Base-by-base conservation (phyloP, 2,888 invertebrate species). In the Stenotaenia linearis region DNA sequence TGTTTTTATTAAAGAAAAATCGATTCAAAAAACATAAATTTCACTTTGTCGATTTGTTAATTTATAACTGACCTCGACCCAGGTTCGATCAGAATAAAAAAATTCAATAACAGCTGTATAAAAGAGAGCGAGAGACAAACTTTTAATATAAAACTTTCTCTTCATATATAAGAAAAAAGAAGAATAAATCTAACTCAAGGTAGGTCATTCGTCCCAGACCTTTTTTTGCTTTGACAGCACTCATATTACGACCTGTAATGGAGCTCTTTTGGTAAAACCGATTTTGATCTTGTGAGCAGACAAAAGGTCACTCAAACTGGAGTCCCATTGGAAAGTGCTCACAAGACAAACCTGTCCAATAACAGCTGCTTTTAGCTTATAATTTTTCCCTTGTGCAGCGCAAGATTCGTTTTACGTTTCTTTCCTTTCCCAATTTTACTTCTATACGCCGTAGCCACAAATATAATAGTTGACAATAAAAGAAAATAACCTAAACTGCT, bases 291-390 rank as follows among this genome's bases (percentile, higher is more conserved):
- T 69, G 69, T 69, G 69, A 28, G 69, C 69, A 69, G 69, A 69
- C 69, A 69, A 69, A 69, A 69, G 69, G 69, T 69, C 69, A 69
- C 69, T 69, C 69, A 69, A 69, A 69, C 69, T 69, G 69, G 69
- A 69, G 69, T 69, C 69, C 69, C 69, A 69, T 69, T 69, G 69
- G 69, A 69, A 69, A 69, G 69, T 69, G 69, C 69, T 69, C 69
- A 28, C 10, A 28, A 69, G 69, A 69, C 69, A 28, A 28, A 28
- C 69, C 12, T 69, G 69, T 28, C 69, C 69, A 69, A 69, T 69
- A 69, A 69, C 69, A 69, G 69, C 69, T 69, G 69, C 69, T 69
- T 69, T 69, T 69, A 69, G 69, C 69, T 69, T 69, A 69, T 69
- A 69, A 69, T 69, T 69, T 69, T 69, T 69, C 69, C 69, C 69